Evolutionary conservation across 2,113 vertebrate species (phyloP), one percentile per base, ranked within the genome.

Genomic region (Chionomys nivalis): DNA sequence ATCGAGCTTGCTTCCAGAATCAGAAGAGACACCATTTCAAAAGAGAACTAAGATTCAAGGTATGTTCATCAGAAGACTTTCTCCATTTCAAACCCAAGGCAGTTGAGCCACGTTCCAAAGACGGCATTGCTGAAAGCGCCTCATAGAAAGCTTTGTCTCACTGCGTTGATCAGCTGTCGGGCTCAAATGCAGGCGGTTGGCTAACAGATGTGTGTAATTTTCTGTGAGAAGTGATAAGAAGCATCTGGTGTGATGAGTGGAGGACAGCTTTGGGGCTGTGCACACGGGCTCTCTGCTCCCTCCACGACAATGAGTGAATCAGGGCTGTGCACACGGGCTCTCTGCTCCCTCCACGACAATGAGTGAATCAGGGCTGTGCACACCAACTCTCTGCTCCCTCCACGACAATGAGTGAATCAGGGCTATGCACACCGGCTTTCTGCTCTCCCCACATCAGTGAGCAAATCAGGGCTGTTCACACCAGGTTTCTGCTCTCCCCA

Each of bases 11-110:
- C 89, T 97, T 97, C 92, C 77, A 93, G 94, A 97, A 87, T 77
- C 75, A 91, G 66, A 93, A 49, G 87, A 96, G 93, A 96, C 12
- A 92, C 72, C 85, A 94, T 79, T 93, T 88, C 12, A 12, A 76
- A 98, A 93, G 24, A 91, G 79, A 75, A 42, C 95, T 5, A 96
- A 78, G 58, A 94, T 87, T 87, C 66, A 93, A 94, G 75, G 90
- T 33, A 33, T 26, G 47, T 42, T 76, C 55, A 66, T 63, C 7
- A 31, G 28, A 94, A 23, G 10, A 78, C 81, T 96, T 96, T 96
- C 75, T 39, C 82, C 0, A 97, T 90, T 96, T 96, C 75, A 97
- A 95, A 89, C 55, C 49, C 47, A 92, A 98, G 95, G 31, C 61
- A 90, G 19, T 81, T 68, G 47, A 42, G 58, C 52, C 89, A 42